These are phyloP conservation scores for Papilio gigon DNA, from an alignment of 2,888 invertebrate genomes.

Conservation along the genomic window DNA sequence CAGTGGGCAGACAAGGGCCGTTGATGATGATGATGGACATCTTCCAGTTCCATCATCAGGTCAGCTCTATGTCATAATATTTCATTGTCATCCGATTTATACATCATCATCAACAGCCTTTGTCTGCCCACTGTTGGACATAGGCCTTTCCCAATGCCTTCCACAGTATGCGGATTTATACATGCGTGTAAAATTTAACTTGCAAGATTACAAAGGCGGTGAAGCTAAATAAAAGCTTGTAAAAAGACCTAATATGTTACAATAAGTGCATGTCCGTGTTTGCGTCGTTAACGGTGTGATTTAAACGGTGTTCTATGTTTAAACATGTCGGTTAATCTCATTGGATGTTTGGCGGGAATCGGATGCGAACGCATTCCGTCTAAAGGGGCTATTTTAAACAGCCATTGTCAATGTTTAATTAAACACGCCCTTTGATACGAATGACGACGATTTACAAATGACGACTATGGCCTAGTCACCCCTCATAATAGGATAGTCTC, in stretches of 20 bases:
- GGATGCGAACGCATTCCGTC: slow-evolving; percentile 28
- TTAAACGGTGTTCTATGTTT: slow-evolving; percentile 40
- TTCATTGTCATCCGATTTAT: too few relatives aligned
- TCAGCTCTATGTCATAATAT: too few relatives aligned
- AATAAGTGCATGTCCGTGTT: slow-evolving; percentile 38
- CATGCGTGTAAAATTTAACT: too few relatives aligned
- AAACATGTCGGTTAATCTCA: slow-evolving; percentile 33
- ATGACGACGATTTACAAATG: slow-evolving; percentile 2
- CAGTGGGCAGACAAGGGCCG: too few relatives aligned
- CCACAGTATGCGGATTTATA: too few relatives aligned
- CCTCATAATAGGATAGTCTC: too few relatives aligned
- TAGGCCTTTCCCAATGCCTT: too few relatives aligned
- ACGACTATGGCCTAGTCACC: not conserved
- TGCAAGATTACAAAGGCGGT: not conserved
- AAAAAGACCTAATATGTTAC: not conserved
- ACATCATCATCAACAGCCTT: too few relatives aligned
- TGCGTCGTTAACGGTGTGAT: slow-evolving; percentile 33
- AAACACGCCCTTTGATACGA: slow-evolving; percentile 11
- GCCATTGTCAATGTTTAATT: slow-evolving; percentile 30
- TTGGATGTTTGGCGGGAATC: slow-evolving; percentile 28
- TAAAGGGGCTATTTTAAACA: slow-evolving; percentile 34
- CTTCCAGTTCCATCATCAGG: too few relatives aligned
- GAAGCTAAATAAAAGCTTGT: not conserved
- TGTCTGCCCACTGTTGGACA: too few relatives aligned
- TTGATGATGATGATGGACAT: too few relatives aligned